phyloP scores from a whole-genome alignment of 2,888 invertebrate genomes.

The Branchipolynoe longqiensis region DNA sequence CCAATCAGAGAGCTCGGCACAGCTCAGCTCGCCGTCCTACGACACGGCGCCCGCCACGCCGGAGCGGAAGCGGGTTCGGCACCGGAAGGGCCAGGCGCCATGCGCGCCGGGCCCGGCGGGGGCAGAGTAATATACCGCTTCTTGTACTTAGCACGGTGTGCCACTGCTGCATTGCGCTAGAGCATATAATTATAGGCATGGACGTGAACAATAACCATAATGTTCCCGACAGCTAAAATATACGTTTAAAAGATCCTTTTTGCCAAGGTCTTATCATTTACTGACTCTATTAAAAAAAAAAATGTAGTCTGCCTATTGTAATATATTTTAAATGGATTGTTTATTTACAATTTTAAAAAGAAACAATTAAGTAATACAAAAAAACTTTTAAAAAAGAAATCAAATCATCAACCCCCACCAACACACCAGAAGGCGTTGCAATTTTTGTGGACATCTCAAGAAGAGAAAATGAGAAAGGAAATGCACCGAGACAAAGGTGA shows the following conservation, averaged over 20 bases:
- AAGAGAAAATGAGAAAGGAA: background rate
- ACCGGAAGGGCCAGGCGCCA: conserved; percentile 12
- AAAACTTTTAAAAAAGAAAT: too few species aligned
- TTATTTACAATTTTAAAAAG: too few species aligned
- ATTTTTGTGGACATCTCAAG: background rate
- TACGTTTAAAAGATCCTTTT: conserved; percentile 4
- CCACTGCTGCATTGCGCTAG: conserved; percentile 21
- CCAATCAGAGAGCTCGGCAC: background rate
- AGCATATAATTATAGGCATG: conserved; percentile 37
- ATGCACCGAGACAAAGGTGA: too few species aligned
- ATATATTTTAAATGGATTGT: background rate
- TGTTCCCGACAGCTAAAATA: background rate
- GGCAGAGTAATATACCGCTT: conserved; percentile 10
- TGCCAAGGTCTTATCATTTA: conserved; percentile 26
- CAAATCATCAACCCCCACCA: too few species aligned
- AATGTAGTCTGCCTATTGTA: conserved; percentile 43
- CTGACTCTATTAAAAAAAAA: too few species aligned
- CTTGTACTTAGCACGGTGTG: conserved; percentile 45
- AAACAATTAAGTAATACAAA: too few species aligned
- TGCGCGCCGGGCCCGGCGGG: background rate
- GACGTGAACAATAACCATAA: conserved; percentile 40
- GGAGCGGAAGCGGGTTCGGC: background rate
- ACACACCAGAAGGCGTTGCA: background rate
- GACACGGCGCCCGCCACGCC: background rate
- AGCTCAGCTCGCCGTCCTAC: background rate